phyloP scores from a whole-genome alignment of 1,140 invertebrate genomes.

The Euura lappo region DNA sequence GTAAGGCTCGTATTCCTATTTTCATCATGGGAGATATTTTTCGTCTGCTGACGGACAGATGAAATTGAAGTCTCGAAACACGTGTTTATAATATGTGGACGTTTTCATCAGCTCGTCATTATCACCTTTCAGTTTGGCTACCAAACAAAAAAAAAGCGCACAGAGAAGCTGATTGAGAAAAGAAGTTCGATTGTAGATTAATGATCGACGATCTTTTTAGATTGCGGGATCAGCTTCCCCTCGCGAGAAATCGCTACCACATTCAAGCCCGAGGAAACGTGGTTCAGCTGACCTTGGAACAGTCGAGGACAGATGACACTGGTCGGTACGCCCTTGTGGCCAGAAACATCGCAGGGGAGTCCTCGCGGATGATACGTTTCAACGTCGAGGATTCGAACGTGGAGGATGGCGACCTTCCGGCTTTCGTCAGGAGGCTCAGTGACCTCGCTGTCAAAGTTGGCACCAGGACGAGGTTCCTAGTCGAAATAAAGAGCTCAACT shows the following conservation, averaged over 20 bases:
- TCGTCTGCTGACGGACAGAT: no score
- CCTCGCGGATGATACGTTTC: constrained; percentile 44
- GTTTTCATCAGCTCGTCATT: background rate
- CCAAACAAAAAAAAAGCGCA: no score
- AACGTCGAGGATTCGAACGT: constrained; percentile 45
- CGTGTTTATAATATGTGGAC: background rate
- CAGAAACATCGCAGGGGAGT: constrained; percentile 57
- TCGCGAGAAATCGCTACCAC: constrained; percentile 53
- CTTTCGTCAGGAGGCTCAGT: constrained; percentile 76
- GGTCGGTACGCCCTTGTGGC: constrained; percentile 66
- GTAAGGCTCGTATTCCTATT: background rate
- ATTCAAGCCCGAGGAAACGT: constrained; percentile 56
- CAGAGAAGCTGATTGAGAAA: background rate
- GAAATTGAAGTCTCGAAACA: background rate
- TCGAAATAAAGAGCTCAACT: constrained; percentile 80
- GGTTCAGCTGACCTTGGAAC: constrained; percentile 62
- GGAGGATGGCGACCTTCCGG: constrained; percentile 70
- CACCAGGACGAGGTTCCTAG: constrained; percentile 79
- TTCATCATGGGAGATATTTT: background rate
- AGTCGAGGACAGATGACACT: constrained; percentile 60
- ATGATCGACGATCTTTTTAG: constrained; percentile 29
- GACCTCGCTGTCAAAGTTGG: constrained; percentile 87
- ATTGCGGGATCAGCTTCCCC: constrained; percentile 49
- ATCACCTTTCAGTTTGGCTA: background rate
- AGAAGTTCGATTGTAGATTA: background rate